These are phyloP conservation scores for Zosterops lateralis DNA, from an alignment of 2,113 vertebrate species.

Conservation along the genomic window DNA sequence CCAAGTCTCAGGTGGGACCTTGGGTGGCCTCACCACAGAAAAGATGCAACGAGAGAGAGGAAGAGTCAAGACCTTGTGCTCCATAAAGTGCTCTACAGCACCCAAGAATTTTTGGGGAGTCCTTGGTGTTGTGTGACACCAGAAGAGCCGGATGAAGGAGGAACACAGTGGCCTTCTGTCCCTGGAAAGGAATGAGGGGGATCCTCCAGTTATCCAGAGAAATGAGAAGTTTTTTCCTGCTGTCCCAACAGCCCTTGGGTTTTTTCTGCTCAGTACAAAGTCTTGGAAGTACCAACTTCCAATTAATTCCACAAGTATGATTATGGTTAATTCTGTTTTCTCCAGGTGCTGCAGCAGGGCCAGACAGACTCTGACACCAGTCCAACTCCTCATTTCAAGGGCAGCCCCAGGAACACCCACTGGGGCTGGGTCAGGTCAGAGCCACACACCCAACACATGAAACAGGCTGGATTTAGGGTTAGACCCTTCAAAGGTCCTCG, in stretches of 20 bases:
- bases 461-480: neutral
- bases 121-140: neutral
- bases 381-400: neutral
- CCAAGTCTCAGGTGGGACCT: neutral
- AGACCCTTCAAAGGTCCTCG: neutral
- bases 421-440: neutral
- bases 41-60: neutral
- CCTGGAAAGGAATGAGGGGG: neutral
- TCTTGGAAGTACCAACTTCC: neutral
- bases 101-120: neutral
- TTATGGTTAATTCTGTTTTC: neutral
- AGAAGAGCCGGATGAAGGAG: neutral
- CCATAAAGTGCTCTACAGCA: neutral
- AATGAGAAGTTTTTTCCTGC: fast-evolving
- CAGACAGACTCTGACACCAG: neutral
- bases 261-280: neutral
- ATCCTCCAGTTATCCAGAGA: neutral
- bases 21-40: neutral
- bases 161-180: neutral
- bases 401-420: neutral
- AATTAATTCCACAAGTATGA: neutral
- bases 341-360: neutral
- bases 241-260: neutral
- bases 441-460: fast-evolving
- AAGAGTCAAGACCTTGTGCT: neutral